Conservation (phyloP, 1,140 invertebrate species). For the Mamestra configurata region DNA sequence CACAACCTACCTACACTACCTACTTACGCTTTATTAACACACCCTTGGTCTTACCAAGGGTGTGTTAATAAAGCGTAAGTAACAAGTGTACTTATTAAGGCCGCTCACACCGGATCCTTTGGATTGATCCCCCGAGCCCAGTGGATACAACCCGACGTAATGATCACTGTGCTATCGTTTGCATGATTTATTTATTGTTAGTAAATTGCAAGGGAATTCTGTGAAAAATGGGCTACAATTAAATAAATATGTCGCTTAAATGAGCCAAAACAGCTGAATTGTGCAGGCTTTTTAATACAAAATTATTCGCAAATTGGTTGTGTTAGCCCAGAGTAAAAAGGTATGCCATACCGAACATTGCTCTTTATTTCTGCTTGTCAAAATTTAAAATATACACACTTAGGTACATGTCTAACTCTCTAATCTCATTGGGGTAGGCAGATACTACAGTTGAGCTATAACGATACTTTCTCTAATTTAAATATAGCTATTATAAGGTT, state of each 20-base stretch:
- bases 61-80: background rate
- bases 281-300: too few relatives aligned
- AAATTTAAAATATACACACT: too few relatives aligned
- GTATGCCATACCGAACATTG: too few relatives aligned
- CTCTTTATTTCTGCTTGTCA: background rate
- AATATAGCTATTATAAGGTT: too few relatives aligned
- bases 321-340: too few relatives aligned
- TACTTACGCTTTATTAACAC: background rate
- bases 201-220: background rate
- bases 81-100: background rate
- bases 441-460: too few relatives aligned
- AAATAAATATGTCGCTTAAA: background rate
- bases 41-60: too few relatives aligned
- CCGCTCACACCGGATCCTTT: background rate
- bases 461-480: too few relatives aligned
- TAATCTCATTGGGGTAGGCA: too few relatives aligned
- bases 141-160: background rate
- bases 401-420: too few relatives aligned
- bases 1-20: too few relatives aligned
- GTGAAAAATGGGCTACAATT: background rate
- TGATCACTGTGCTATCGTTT: background rate
- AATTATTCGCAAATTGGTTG: too few relatives aligned
- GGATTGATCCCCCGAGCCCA: slow-evolving; percentile 11
- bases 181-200: slow-evolving; percentile 19
- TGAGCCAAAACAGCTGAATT: background rate